Evolutionary conservation across 2,797 vertebrate genomes (phyloP).

Genomic region (Cynopterus sphinx): DNA sequence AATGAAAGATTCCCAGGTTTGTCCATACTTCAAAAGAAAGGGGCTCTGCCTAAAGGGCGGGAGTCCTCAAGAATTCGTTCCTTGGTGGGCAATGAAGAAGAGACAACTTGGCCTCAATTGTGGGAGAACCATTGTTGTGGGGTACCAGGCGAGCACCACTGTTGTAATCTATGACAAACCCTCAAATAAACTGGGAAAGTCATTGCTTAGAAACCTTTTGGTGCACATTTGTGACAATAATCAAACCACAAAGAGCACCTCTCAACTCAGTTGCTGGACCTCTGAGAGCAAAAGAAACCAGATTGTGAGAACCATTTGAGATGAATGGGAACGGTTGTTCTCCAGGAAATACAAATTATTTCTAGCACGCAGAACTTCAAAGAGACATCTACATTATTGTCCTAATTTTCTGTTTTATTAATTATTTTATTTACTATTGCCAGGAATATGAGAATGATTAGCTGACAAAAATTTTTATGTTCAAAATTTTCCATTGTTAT

Average conservation of each 20-base stretch:
- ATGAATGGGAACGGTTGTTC: neutral
- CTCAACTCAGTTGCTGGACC: neutral
- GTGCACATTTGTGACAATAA: neutral
- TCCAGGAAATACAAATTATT: slow-evolving; percentile 37
- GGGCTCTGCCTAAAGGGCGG: neutral
- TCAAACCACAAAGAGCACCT: slow-evolving; percentile 9
- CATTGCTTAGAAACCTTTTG: neutral
- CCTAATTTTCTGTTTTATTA: slow-evolving; percentile 6
- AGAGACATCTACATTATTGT: neutral
- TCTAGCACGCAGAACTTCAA: slow-evolving; percentile 6
- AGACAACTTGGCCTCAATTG: neutral
- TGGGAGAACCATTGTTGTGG: neutral
- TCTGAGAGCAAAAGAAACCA: neutral
- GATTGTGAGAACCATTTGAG: neutral
- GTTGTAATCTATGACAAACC: neutral
- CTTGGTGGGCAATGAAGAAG: neutral
- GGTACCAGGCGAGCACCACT: neutral
- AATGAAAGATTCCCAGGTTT: neutral
- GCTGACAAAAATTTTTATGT: slow-evolving; percentile 10
- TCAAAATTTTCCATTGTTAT: neutral
- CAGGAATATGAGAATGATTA: slow-evolving; percentile 21
- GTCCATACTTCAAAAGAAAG: neutral
- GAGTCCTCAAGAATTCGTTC: neutral
- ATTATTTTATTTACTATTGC: slow-evolving; percentile 16
- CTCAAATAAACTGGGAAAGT: neutral